phyloP scores from a whole-genome alignment of 1,140 invertebrate genomes.

The Cardiocondyla obscurior region DNA sequence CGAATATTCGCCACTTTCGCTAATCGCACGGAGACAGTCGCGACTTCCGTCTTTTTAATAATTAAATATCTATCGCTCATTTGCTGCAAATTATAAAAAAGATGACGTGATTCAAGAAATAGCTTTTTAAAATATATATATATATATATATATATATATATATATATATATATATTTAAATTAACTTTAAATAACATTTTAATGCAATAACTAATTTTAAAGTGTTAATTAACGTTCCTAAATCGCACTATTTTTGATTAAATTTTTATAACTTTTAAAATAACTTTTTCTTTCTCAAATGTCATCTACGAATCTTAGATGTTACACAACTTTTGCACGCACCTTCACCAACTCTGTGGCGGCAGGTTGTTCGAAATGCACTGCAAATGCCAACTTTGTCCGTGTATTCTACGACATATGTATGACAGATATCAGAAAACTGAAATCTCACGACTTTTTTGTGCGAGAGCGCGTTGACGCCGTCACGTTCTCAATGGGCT shows the following conservation, averaged over 20 bases:
- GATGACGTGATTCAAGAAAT: too few relatives aligned
- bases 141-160: too few relatives aligned
- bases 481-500: conserved; percentile 49
- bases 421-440: conserved; percentile 24
- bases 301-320: not conserved
- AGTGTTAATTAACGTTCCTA: too few relatives aligned
- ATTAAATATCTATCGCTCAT: too few relatives aligned
- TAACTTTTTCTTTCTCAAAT: not conserved
- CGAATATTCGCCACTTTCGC: conserved; percentile 43
- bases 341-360: not conserved
- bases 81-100: too few relatives aligned
- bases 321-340: not conserved
- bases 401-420: not conserved
- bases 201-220: too few relatives aligned
- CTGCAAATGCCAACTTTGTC: conserved; percentile 20
- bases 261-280: not conserved
- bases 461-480: conserved; percentile 12
- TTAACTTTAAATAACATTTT: too few relatives aligned
- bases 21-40: conserved; percentile 44
- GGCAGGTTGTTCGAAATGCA: not conserved
- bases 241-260: not conserved
- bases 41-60: conserved; percentile 7
- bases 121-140: too few relatives aligned
- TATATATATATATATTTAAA: too few relatives aligned
- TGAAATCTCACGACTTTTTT: conserved; percentile 43